Base-by-base conservation (phyloP, 2,797 vertebrate genomes). In the Percopsis omiscomaycus region DNA sequence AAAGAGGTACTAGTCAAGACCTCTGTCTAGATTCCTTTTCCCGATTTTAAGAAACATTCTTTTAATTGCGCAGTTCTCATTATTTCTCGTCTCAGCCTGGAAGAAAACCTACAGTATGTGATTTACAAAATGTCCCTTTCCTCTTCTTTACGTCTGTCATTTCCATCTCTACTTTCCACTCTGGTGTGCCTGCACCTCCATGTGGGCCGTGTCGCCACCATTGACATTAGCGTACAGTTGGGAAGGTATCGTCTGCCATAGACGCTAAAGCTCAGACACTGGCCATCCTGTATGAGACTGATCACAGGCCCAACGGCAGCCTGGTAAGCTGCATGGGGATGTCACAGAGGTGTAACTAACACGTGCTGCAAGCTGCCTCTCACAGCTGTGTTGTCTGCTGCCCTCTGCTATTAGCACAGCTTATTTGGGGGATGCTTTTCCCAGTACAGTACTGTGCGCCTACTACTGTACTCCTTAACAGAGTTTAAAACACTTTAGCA, bases 231-330 rank as follows among this genome's bases (percentile, higher is more conserved):
- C 93, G 90, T 73, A 97, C 94, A 28, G 94, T 98, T 74, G 97
- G 96, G 67, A 98, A 93, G 74, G 96, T 99, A 0, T 98, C 96
- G 0, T 88, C 87, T 61, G 88, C 92, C 68, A 94, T 98, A 86
- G 93, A 94, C 66, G 95, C 95, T 83, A 95, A 95, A 87, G 97
- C 96, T 65, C 95, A 98, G 88, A 86, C 93, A 60, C 92, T 99
- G 90, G 95, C 96, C 85, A 93, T 95, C 93, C 93, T 99, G 4
- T 99, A 98, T 82, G 94, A 95, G 91, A 98, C 94, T 45, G 96
- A 98, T 90, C 96, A 99, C 92, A 94, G 94, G 81, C 95, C 95
- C 77, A 94, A 89, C 87, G 82, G 93, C 68, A 82, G 92, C 4
- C 88, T 88, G 96, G 97, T 99, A 96, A 98, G 92, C 83, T 37